These are phyloP conservation scores for Lasioglossum morio DNA, from an alignment of 2,888 invertebrate genomes.

Conservation along the genomic window DNA sequence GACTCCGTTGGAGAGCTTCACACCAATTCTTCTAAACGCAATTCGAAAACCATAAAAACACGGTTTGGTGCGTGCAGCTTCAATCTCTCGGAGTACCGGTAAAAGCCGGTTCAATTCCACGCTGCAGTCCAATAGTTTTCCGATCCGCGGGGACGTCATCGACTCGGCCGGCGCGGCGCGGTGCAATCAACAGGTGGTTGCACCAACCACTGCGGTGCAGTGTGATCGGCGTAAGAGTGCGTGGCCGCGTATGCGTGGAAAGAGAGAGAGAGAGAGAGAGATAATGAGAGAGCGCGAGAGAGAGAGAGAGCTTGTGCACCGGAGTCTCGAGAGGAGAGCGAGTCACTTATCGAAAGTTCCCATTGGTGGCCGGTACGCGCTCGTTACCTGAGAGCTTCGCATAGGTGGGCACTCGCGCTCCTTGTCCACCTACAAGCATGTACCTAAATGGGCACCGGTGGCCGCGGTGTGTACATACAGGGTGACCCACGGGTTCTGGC, in stretches of 20 bases:
- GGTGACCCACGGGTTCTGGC: constrained; percentile 49
- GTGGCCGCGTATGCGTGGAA: constrained; percentile 6
- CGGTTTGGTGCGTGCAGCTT: neutral
- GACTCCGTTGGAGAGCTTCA: no score
- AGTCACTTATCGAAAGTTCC: constrained; percentile 67
- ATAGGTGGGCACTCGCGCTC: constrained; percentile 53
- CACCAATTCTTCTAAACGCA: no score
- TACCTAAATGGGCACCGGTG: constrained; percentile 56
- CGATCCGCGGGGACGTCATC: constrained; percentile 60
- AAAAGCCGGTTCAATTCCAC: neutral
- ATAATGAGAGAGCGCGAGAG: no score
- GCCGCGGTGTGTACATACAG: constrained; percentile 31
- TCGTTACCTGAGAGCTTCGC: constrained; percentile 51
- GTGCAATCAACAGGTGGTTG: constrained; percentile 71
- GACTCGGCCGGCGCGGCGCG: constrained; percentile 37
- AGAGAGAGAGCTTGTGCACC: neutral
- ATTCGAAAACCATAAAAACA: neutral
- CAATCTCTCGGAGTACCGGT: neutral
- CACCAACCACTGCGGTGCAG: constrained; percentile 58
- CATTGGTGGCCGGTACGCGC: constrained; percentile 43
- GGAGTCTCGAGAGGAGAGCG: constrained; percentile 10
- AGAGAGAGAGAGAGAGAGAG: constrained; percentile 2
- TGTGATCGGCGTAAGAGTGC: constrained; percentile 30
- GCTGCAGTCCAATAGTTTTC: constrained; percentile 37
- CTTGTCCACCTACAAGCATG: constrained; percentile 60